Conservation (phyloP, 2,888 invertebrate species). For the Leucozona laternaria region DNA sequence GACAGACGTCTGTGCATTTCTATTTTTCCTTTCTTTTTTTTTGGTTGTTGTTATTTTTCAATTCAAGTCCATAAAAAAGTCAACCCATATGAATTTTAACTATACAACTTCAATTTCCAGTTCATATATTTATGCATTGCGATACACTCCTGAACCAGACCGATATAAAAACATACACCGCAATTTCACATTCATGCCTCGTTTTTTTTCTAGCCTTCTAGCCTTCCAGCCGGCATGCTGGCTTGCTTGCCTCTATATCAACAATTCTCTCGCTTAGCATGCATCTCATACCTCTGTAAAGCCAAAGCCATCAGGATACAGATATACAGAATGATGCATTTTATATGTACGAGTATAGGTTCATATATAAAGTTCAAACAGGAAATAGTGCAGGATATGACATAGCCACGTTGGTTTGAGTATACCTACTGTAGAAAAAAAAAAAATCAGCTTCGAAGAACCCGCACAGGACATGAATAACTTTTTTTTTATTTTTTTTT, state of each 20-base stretch:
- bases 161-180: constrained; percentile 33
- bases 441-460: not conserved
- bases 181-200: constrained; percentile 45
- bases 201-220: constrained; percentile 8
- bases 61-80: constrained; percentile 39
- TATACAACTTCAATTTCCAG: constrained; percentile 57
- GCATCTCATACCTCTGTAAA: constrained; percentile 44
- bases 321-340: constrained; percentile 51
- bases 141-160: constrained; percentile 52
- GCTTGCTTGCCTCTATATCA: not conserved
- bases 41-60: constrained; percentile 2
- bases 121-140: constrained; percentile 62
- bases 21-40: not conserved
- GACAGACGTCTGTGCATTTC: constrained; percentile 46
- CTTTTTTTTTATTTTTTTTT: not conserved
- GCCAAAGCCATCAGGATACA: constrained; percentile 5
- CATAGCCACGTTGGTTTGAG: constrained; percentile 53
- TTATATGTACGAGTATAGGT: not conserved
- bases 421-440: not conserved
- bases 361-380: constrained; percentile 44
- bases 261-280: constrained; percentile 46
- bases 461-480: constrained; percentile 42
- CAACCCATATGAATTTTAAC: constrained; percentile 62
- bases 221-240: not conserved
- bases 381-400: constrained; percentile 65